phyloP scores from a whole-genome alignment of 2,797 vertebrate genomes.

The Decapterus maruadsi region DNA sequence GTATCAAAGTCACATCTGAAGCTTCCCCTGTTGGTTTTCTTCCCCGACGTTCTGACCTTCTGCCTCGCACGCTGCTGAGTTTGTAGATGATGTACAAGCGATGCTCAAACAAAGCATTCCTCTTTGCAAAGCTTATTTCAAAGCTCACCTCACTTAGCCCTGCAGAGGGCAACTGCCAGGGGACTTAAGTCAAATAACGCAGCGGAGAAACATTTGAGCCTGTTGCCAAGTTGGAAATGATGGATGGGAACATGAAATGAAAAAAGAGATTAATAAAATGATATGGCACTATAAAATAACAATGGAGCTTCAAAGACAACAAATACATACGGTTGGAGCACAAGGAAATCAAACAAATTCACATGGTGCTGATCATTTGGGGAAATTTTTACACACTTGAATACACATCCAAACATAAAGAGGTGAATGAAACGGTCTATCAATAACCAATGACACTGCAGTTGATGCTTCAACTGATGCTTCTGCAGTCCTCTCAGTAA shows the following conservation, averaged over 20 bases:
- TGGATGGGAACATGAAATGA: constrained; percentile 40
- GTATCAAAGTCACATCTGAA: constrained; percentile 76
- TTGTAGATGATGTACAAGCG: constrained; percentile 59
- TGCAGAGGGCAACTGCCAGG: constrained; percentile 32
- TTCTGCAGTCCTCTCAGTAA: background rate
- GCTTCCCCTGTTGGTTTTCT: constrained; percentile 47
- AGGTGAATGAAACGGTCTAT: background rate
- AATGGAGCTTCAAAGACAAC: constrained; percentile 17
- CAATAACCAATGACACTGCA: constrained; percentile 7
- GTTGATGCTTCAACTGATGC: background rate
- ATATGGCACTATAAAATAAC: constrained; percentile 19
- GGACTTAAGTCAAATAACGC: constrained; percentile 48
- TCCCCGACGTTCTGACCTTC: constrained; percentile 59
- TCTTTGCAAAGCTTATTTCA: constrained; percentile 44
- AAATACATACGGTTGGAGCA: background rate
- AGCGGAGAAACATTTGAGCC: constrained; percentile 33
- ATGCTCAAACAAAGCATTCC: constrained; percentile 62
- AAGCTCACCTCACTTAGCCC: constrained; percentile 38
- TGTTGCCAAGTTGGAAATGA: constrained; percentile 47
- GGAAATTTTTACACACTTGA: background rate
- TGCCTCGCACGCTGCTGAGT: constrained; percentile 53
- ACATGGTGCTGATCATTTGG: constrained; percentile 4
- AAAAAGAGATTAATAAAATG: constrained; percentile 41
- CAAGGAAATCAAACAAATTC: constrained; percentile 8
- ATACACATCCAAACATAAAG: background rate